A percentile compares a stretch with the other conserved stretches of the same genome.
Evolutionary conservation across 2,888 invertebrate species (phyloP).

Genomic region (Diploptera punctata): DNA sequence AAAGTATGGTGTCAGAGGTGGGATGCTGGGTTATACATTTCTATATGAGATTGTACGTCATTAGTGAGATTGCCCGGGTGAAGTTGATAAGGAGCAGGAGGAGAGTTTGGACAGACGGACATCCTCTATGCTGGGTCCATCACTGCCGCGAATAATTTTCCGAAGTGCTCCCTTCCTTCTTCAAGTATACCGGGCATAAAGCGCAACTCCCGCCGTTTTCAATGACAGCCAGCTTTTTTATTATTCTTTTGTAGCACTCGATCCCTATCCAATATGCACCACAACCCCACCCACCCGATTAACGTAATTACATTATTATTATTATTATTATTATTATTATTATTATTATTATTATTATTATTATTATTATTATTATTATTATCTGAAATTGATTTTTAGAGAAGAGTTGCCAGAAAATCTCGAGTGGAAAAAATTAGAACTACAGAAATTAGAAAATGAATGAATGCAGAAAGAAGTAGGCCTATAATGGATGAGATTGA

Average conservation of each 20-base stretch:
- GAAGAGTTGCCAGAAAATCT: no score
- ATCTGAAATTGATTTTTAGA: no score
- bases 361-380: no score
- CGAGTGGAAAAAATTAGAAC: no score
- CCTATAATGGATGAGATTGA: no score
- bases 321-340: neutral
- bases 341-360: neutral
- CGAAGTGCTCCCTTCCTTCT: slow-evolving; percentile 38
- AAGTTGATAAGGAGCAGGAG: no score
- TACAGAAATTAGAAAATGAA: no score
- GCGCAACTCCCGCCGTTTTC: neutral
- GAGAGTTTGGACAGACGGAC: slow-evolving; percentile 30
- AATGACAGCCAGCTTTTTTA: neutral
- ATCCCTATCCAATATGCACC: neutral
- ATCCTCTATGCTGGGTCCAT: slow-evolving; percentile 20
- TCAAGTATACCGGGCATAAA: slow-evolving; percentile 5
- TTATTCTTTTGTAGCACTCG: neutral
- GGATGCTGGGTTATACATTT: slow-evolving; percentile 20
- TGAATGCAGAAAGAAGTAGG: no score
- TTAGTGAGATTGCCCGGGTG: slow-evolving; percentile 39
- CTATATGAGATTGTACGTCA: slow-evolving; percentile 27
- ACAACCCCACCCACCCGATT: neutral
- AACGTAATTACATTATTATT: neutral
- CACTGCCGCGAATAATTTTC: slow-evolving; percentile 37
- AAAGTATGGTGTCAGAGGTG: no score